Percentiles rank a stretch among this genome's conserved stretches.
These are phyloP conservation scores for Sinhomidia bicolor DNA, from an alignment of 2,888 invertebrate genomes.

Conservation along the genomic window DNA sequence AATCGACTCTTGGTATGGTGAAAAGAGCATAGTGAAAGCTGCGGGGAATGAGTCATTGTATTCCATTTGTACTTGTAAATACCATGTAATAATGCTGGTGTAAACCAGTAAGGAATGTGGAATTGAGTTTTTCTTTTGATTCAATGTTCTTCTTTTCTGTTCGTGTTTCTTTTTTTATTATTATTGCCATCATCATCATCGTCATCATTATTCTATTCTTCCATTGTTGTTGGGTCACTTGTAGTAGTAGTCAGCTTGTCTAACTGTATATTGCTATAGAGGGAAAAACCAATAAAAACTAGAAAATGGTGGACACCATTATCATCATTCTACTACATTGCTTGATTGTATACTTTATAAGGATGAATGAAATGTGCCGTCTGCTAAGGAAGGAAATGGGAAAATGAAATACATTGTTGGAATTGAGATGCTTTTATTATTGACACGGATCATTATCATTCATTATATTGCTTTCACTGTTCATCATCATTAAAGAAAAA, in stretches of 20 bases:
- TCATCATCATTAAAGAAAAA: too few species aligned
- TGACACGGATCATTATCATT: too few species aligned
- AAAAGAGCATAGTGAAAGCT: too few species aligned
- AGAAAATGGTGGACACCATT: neutral
- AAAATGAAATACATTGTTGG: too few species aligned
- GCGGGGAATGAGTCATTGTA: neutral
- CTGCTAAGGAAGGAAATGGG: too few species aligned
- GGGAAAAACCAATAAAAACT: neutral
- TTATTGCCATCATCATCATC: constrained; percentile 36
- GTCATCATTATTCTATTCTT: too few species aligned
- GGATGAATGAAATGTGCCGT: too few species aligned
- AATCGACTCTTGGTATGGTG: neutral
- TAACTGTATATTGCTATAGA: too few species aligned
- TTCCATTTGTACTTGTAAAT: neutral
- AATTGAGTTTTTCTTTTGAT: constrained; percentile 9
- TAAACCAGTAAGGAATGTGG: neutral
- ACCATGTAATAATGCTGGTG: neutral
- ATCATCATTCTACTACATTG: too few species aligned
- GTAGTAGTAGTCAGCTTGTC: neutral
- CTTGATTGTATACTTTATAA: too few species aligned
- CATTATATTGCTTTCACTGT: too few species aligned
- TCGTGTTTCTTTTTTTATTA: constrained; percentile 31
- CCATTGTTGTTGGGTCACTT: constrained; percentile 36
- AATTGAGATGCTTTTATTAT: too few species aligned
- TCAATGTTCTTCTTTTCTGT: neutral